Conservation (phyloP, 2,113 vertebrate species). For the Pelvicachromis taeniatus region DNA sequence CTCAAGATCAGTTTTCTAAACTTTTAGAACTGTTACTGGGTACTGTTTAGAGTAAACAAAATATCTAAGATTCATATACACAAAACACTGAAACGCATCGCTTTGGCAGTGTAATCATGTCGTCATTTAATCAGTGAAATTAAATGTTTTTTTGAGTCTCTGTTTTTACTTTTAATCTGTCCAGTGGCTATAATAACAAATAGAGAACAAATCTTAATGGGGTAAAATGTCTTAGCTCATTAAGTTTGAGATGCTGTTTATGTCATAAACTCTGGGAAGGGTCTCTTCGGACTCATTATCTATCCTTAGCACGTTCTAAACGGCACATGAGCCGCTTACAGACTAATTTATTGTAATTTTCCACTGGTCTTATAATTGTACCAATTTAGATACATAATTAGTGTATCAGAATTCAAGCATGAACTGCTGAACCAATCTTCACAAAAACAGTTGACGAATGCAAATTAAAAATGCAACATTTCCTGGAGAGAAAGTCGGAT, state of each 20-base stretch:
- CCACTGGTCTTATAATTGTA: not conserved
- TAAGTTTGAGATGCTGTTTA: not conserved
- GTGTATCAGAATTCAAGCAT: not conserved
- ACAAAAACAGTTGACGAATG: not conserved
- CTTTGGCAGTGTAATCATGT: not conserved
- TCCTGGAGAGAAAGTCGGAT: not conserved
- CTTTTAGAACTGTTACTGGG: no score
- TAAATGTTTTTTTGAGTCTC: not conserved
- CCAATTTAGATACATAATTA: conserved; percentile 31
- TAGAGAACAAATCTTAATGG: not conserved
- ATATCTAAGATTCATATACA: not conserved
- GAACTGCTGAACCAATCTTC: not conserved
- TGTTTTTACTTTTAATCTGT: not conserved
- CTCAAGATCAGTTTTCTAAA: not conserved
- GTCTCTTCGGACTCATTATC: conserved; percentile 3
- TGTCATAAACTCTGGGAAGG: not conserved
- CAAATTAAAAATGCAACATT: not conserved
- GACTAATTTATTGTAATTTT: conserved; percentile 12
- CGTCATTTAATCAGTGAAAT: not conserved
- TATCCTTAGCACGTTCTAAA: conserved; percentile 2
- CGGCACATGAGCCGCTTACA: not conserved
- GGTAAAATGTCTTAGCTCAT: not conserved
- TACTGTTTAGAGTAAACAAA: not conserved
- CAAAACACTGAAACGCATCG: not conserved
- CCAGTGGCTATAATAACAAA: not conserved